Evolutionary conservation across 2,113 vertebrate species (phyloP).

Genomic region (Hippocampus barbouri): DNA sequence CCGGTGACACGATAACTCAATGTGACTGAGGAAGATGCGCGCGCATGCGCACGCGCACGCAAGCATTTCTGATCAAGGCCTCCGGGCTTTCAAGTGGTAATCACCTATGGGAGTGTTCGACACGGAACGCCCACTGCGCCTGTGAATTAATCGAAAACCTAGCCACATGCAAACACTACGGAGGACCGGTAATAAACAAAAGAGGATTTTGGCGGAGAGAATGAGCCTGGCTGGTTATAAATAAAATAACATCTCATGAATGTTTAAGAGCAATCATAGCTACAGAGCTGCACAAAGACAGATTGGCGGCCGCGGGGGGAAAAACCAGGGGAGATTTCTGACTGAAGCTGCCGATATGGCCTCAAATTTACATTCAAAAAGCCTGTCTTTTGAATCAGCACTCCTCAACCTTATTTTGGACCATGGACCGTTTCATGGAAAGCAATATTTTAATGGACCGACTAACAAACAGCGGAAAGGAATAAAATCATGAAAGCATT

Average conservation of each 20-base stretch:
- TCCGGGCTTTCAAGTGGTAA: slow-evolving; percentile 34
- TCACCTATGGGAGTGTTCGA: slow-evolving; percentile 40
- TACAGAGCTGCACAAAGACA: slow-evolving; percentile 65
- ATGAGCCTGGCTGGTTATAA: slow-evolving; percentile 19
- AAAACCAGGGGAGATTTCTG: slow-evolving; percentile 34
- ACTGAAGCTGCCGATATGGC: slow-evolving; percentile 56
- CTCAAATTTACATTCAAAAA: not conserved
- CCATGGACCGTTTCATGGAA: too few relatives aligned
- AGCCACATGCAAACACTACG: slow-evolving; percentile 9
- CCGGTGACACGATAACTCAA: slow-evolving; percentile 45
- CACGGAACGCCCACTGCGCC: slow-evolving; percentile 28
- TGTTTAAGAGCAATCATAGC: slow-evolving; percentile 68
- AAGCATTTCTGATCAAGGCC: slow-evolving; percentile 34
- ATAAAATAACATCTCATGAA: slow-evolving; percentile 71
- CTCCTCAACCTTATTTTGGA: too few relatives aligned
- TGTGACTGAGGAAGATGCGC: slow-evolving; percentile 16
- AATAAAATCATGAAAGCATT: not conserved
- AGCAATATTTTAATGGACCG: too few relatives aligned
- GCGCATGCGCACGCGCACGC: not conserved
- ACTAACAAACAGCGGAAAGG: not conserved
- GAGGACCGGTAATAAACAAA: slow-evolving; percentile 33
- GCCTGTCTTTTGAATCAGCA: too few relatives aligned
- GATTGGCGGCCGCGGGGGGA: slow-evolving; percentile 61
- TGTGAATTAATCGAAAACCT: slow-evolving; percentile 29
- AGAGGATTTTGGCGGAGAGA: not conserved